Evolutionary conservation across 2,113 vertebrate genomes (phyloP), one percentile per base, ranked within the genome.

Genomic region (Epinephelus fuscoguttatus): DNA sequence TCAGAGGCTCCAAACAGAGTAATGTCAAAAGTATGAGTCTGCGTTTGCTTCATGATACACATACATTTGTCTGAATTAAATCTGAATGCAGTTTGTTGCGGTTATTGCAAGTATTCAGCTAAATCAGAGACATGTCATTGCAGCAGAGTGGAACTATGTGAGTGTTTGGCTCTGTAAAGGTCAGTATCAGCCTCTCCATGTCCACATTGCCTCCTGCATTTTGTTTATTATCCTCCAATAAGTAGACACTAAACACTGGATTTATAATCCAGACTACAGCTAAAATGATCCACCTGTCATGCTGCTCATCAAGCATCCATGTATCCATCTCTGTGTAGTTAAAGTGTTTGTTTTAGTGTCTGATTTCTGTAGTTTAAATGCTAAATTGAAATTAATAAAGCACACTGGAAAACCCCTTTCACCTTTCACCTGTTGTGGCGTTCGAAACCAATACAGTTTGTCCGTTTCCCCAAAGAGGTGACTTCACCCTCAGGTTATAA

Each of bases 191-290:
- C 15, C 14, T 4, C 13, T 77, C 25, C n/a, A 37, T 69, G 40
- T 82, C 15, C 14, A 45, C 14, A 3, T 62, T 63, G 47, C 30
- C 27, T 30, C 30, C 63, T 47, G 30, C 42, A 6, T 81, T 63
- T 52, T 21, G 75, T 70, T 79, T 3, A 77, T 55, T 18, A 62
- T 56, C 23, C 57, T 56, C 40, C 37, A 59, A 23, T 15, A 83
- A 76, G 40, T 23, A 47, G 53, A 64, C 17, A 6, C 49, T 17
- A 69, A 45, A 45, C 55, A 61, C 25, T 81, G 37, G 7, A 47
- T 78, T 25, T 60, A 21, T 45, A 11, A 50, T 53, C 6, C 19
- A 80, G 25, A 15, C 13, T 33, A 23, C 15, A 52, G 2, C 6
- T n/a, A 4, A 76, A 69, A 37, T 55, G 1, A 75, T 53, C 21